Conservation (phyloP, 1,140 invertebrate genomes). For the Camponotus floridanus region DNA sequence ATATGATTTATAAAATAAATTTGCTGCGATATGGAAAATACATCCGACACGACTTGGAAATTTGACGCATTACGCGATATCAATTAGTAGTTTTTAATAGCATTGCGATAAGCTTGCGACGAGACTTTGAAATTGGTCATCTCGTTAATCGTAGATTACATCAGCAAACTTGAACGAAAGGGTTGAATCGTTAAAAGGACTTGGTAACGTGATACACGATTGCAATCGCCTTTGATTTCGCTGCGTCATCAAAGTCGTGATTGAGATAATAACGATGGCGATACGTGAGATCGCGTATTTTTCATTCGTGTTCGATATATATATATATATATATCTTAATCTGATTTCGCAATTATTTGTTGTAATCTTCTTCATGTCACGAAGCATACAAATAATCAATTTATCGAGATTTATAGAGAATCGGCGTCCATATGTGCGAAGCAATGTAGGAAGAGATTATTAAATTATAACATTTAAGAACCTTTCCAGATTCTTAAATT, state of each 20-base stretch:
- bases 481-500: neutral
- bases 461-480: too few species aligned
- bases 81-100: neutral
- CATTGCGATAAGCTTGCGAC: neutral
- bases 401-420: neutral
- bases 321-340: neutral
- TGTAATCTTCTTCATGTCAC: constrained; percentile 5
- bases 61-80: neutral
- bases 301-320: neutral
- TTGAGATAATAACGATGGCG: constrained; percentile 9
- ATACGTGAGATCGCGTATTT: constrained; percentile 36
- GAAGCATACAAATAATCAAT: neutral
- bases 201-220: constrained; percentile 43
- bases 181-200: constrained; percentile 5
- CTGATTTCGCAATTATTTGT: neutral
- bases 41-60: too few species aligned
- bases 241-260: constrained; percentile 41
- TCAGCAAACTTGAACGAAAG: constrained; percentile 32
- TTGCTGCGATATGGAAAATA: neutral
- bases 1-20: neutral
- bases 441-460: neutral
- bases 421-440: neutral
- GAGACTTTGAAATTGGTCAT: constrained; percentile 17
- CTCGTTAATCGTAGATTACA: constrained; percentile 26
- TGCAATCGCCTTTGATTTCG: constrained; percentile 48